phyloP scores from a whole-genome alignment of 2,113 vertebrate genomes.

The Pomatostomus ruficeps region DNA sequence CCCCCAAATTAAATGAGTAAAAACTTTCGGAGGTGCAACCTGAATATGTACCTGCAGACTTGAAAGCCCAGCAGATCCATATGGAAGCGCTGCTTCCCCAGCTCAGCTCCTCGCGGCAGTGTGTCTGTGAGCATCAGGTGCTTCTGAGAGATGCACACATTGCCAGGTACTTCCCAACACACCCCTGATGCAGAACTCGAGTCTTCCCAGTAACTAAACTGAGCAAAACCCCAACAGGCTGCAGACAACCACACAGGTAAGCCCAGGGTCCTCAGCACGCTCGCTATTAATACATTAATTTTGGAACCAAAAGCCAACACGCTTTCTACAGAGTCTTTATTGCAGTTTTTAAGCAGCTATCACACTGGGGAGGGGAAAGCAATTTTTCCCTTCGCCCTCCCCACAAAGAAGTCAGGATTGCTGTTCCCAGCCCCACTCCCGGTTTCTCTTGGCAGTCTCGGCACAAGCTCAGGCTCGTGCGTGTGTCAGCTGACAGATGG shows the following conservation, averaged over 20 bases:
- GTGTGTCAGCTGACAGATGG: constrained; percentile 40
- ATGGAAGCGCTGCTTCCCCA: neutral
- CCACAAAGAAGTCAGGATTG: rapidly evolving
- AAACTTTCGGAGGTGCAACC: neutral
- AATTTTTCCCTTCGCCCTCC: neutral
- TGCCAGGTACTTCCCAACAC: neutral
- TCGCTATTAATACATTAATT: neutral
- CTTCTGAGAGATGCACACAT: neutral
- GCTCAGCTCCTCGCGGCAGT: neutral
- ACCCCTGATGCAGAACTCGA: neutral
- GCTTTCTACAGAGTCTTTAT: neutral
- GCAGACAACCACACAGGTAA: neutral
- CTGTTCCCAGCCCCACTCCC: neutral
- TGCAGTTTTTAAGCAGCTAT: neutral
- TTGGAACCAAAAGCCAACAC: neutral
- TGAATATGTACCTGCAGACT: neutral
- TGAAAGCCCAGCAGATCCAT: neutral
- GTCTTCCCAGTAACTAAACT: neutral
- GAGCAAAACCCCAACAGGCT: neutral
- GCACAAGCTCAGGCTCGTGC: neutral
- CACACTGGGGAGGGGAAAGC: neutral
- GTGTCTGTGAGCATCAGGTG: neutral
- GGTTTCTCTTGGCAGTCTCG: neutral
- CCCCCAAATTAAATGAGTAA: neutral
- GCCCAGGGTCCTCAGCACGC: neutral